Percentiles rank a stretch among this genome's conserved stretches.
Evolutionary conservation across 2,888 invertebrate species (phyloP).

Genomic region (Pharmacophagus antenor): DNA sequence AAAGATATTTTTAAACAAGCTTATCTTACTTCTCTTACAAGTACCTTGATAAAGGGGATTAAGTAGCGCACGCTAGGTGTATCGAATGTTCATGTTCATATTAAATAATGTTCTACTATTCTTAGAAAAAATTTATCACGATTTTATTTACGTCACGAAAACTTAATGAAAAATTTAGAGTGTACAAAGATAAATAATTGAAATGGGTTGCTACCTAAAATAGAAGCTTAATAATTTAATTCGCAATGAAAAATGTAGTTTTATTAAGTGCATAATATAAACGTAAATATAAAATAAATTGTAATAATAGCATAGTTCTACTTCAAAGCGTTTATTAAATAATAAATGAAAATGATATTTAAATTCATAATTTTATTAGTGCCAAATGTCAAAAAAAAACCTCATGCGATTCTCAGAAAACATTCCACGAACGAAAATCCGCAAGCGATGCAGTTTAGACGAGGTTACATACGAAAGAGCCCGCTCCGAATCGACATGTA

Average conservation of each 20-base stretch:
- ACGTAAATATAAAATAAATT: no score
- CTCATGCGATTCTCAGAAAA: neutral
- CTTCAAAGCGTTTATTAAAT: no score
- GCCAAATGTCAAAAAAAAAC: neutral
- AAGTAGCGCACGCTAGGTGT: slow-evolving; percentile 37
- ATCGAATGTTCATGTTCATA: slow-evolving; percentile 25
- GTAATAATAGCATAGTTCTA: no score
- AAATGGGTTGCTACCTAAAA: no score
- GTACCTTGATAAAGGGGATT: slow-evolving; percentile 43
- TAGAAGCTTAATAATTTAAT: no score
- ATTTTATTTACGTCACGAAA: no score
- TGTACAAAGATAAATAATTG: no score
- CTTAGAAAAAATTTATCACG: slow-evolving; percentile 5
- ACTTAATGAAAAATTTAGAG: no score
- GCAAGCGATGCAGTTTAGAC: slow-evolving; percentile 4
- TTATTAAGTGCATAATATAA: no score
- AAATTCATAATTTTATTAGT: no score
- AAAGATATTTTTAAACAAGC: slow-evolving; percentile 46
- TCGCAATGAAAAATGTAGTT: no score
- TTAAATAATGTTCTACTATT: slow-evolving; percentile 11
- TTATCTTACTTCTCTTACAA: slow-evolving; percentile 48
- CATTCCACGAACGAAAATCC: neutral
- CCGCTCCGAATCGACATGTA: slow-evolving; percentile 37
- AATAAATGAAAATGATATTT: no score
- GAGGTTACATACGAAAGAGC: slow-evolving; percentile 13